These are phyloP conservation scores for Caenorhabditis angaria DNA, from an alignment of 2,888 invertebrate species.

Conservation along the genomic window DNA sequence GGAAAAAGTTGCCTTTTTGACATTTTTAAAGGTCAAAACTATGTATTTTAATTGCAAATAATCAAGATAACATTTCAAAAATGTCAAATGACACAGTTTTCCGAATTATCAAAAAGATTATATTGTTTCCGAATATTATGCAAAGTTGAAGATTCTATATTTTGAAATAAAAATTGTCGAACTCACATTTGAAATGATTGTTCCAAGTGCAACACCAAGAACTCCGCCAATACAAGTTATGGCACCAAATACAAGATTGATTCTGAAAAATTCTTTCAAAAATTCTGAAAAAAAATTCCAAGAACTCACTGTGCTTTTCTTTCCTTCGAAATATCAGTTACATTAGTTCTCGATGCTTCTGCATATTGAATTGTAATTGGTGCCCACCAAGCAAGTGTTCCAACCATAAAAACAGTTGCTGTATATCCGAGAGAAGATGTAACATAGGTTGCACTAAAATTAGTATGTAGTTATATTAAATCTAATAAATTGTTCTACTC, in stretches of 20 bases:
- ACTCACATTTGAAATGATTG: constrained; percentile 78
- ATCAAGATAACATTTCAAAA: too few species aligned
- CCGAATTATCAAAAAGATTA: not conserved
- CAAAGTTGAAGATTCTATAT: not conserved
- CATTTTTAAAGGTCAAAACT: too few species aligned
- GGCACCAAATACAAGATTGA: constrained; percentile 87
- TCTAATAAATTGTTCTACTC: constrained; percentile 8
- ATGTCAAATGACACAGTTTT: not conserved
- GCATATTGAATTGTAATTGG: constrained; percentile 62
- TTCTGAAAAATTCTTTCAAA: too few species aligned
- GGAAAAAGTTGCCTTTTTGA: too few species aligned
- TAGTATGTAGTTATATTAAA: not conserved
- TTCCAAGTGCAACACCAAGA: constrained; percentile 89
- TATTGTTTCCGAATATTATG: too few species aligned
- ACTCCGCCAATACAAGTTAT: constrained; percentile 92
- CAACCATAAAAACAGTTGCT: constrained; percentile 95
- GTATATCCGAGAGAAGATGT: constrained; percentile 92
- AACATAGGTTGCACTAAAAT: constrained; percentile 84
- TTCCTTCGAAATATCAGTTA: constrained; percentile 12
- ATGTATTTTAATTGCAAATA: too few species aligned
- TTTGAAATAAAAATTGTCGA: too few species aligned
- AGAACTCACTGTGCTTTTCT: constrained; percentile 17
- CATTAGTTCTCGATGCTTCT: constrained; percentile 40
- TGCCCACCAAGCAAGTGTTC: constrained; percentile 86
- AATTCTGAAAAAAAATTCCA: too few species aligned